Conservation (phyloP, 1,140 invertebrate species). For the Cherax quadricarinatus region DNA sequence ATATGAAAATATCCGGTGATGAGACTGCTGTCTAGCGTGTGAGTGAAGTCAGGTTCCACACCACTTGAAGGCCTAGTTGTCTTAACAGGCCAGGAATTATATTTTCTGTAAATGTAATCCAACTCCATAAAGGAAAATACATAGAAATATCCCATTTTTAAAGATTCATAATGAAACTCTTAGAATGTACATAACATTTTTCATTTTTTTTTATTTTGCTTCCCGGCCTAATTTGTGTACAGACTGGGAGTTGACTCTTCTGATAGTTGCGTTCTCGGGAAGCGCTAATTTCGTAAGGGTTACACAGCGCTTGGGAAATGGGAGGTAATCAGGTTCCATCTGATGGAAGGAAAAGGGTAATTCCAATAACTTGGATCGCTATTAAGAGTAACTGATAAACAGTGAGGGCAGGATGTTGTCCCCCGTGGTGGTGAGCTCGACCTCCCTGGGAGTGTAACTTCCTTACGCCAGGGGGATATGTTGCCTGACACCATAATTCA, state of each 20-base stretch:
- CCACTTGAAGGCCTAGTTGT: not conserved
- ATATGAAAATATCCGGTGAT: not conserved
- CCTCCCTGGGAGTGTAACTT: too few species aligned
- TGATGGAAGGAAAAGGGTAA: too few species aligned
- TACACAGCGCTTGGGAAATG: too few species aligned
- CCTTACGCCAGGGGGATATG: too few species aligned
- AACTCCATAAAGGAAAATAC: not conserved
- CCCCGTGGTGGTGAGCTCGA: not conserved
- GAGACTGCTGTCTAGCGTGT: not conserved
- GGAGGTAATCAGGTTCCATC: too few species aligned
- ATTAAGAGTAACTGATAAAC: not conserved
- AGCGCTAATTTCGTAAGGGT: too few species aligned
- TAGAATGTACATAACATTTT: conserved; percentile 19
- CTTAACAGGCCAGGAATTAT: not conserved
- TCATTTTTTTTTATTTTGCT: conserved; percentile 7
- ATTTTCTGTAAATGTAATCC: not conserved
- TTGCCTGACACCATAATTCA: too few species aligned
- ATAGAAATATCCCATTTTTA: not conserved
- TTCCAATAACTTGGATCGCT: too few species aligned
- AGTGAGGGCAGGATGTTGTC: not conserved
- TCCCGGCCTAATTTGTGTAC: conserved; percentile 48
- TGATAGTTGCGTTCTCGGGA: not conserved
- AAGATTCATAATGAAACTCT: conserved; percentile 3
- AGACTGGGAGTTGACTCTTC: not conserved
- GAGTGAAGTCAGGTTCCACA: not conserved